These are phyloP conservation scores for Trididemnum miniatum DNA, from an alignment of 23 tunicate species.

Conservation along the genomic window DNA sequence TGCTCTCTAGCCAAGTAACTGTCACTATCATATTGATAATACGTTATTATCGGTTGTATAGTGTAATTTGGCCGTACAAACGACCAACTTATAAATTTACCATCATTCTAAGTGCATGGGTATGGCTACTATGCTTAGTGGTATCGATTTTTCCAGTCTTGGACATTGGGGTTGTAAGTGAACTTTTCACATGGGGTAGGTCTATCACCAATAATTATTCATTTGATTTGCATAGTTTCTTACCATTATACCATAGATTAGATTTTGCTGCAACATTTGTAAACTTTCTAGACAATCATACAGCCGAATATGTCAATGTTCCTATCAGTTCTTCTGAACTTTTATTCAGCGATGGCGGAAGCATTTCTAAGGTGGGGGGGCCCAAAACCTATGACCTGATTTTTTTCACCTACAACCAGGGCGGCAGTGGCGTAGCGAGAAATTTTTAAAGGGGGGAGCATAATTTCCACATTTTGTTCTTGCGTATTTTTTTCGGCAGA, in stretches of 20 bases:
- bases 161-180: too few species aligned
- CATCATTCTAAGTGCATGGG: not conserved
- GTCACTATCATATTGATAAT: not conserved
- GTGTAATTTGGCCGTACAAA: conserved; percentile 13
- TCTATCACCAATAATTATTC: too few species aligned
- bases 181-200: too few species aligned
- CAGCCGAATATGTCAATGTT: too few species aligned
- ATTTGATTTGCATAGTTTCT: not conserved
- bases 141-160: not conserved
- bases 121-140: not conserved
- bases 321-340: too few species aligned
- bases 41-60: not conserved
- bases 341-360: too few species aligned
- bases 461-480: not conserved
- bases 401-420: not conserved
- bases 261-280: not conserved
- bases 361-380: too few species aligned
- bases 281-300: too few species aligned
- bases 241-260: not conserved
- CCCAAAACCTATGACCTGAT: not conserved
- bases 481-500: not conserved
- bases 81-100: not conserved
- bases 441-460: not conserved
- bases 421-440: not conserved
- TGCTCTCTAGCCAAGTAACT: conserved; percentile 13